Evolutionary conservation across 64 coral and sea anemone species (phyloP).

Genomic region (Pocillopora damicornis): DNA sequence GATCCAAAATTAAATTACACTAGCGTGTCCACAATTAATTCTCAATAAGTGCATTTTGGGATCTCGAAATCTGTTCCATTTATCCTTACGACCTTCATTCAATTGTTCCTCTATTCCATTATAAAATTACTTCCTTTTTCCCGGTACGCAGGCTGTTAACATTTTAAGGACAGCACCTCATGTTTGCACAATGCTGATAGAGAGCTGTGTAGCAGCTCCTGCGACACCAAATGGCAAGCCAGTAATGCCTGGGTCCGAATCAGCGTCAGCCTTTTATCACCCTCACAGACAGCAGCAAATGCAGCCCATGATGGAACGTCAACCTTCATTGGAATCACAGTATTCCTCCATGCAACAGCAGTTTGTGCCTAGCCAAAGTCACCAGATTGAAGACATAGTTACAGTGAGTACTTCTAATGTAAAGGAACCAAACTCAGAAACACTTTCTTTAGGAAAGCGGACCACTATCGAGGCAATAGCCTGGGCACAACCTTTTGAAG

Average conservation of each 20-base stretch:
- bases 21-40: no score
- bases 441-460: constrained; percentile 18
- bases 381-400: constrained; percentile 51
- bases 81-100: neutral
- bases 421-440: neutral
- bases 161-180: constrained; percentile 63
- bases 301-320: constrained; percentile 28
- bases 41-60: no score
- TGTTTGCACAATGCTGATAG: constrained; percentile 56
- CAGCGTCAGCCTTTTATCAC: constrained; percentile 61
- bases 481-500: neutral
- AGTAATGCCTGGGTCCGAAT: constrained; percentile 53
- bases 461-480: neutral
- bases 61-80: no score
- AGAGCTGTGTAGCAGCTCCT: constrained; percentile 62
- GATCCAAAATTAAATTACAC: no score
- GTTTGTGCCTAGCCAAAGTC: constrained; percentile 32
- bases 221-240: constrained; percentile 66
- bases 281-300: constrained; percentile 50
- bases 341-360: constrained; percentile 35
- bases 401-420: constrained; percentile 28
- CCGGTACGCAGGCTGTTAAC: constrained; percentile 46
- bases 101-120: neutral
- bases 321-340: constrained; percentile 23
- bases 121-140: neutral